phyloP scores from a whole-genome alignment of 2,113 vertebrate species.

The Herpailurus yagouaroundi region DNA sequence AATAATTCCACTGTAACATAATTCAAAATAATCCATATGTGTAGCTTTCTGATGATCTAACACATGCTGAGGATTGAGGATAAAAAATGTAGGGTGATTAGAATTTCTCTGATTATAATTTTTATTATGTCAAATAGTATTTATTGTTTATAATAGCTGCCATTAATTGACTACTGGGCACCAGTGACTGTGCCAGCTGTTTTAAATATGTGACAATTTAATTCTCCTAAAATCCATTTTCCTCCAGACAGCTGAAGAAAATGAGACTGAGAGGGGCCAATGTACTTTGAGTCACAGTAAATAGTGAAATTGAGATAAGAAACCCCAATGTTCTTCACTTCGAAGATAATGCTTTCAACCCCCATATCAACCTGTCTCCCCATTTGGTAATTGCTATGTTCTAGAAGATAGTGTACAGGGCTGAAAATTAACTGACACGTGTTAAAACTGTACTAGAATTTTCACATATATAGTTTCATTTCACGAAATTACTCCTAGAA shows the following conservation, averaged over 20 bases:
- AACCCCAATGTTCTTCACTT: not conserved
- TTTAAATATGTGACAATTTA: not conserved
- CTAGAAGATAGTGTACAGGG: not conserved
- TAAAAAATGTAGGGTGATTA: not conserved
- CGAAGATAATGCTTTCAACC: not conserved
- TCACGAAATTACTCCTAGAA: not conserved
- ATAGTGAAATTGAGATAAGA: not conserved
- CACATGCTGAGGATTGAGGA: not conserved
- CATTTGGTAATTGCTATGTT: not conserved
- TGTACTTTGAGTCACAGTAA: not conserved
- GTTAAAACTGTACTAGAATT: not conserved
- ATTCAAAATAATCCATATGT: not conserved
- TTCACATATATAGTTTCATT: not conserved
- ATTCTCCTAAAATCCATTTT: not conserved
- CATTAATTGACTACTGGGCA: not conserved
- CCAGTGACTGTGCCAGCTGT: not conserved
- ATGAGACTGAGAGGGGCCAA: not conserved
- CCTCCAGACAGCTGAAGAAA: not conserved
- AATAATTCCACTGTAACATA: not conserved
- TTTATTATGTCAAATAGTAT: conserved; percentile 13
- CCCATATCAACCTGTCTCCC: not conserved
- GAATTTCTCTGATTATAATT: not conserved
- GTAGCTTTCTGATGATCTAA: not conserved
- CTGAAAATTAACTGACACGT: not conserved
- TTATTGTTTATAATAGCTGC: not conserved